These are phyloP conservation scores for Phycodurus eques DNA, from an alignment of 2,113 vertebrate genomes.

Conservation along the genomic window DNA sequence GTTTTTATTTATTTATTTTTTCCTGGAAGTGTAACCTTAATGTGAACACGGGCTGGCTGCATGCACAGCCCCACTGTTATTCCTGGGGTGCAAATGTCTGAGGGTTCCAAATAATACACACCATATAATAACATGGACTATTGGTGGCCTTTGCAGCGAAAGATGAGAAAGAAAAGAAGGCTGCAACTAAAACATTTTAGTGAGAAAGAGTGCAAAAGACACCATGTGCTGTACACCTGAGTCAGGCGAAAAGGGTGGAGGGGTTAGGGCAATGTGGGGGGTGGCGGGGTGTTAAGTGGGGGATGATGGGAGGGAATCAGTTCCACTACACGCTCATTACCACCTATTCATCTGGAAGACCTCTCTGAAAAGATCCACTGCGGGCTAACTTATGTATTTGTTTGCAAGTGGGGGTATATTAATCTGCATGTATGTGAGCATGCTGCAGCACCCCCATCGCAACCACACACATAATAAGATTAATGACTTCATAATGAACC, in stretches of 20 bases:
- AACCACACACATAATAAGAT: slow-evolving; percentile 37
- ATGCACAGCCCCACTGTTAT: slow-evolving; percentile 15
- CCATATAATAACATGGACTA: not conserved
- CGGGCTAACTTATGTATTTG: slow-evolving; percentile 33
- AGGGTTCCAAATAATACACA: not conserved
- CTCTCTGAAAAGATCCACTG: slow-evolving; percentile 56
- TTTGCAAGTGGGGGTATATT: not conserved
- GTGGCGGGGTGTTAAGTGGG: slow-evolving; percentile 31
- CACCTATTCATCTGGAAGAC: slow-evolving; percentile 74
- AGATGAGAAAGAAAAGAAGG: not conserved
- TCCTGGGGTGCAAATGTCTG: slow-evolving; percentile 15
- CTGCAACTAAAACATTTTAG: not conserved
- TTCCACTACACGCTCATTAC: slow-evolving; percentile 75
- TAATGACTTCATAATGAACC: slow-evolving; percentile 36
- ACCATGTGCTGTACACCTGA: slow-evolving; percentile 42
- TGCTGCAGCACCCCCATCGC: not conserved
- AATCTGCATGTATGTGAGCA: not conserved
- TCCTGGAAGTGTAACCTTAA: slow-evolving; percentile 7
- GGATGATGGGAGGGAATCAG: slow-evolving; percentile 56
- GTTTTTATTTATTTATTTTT: not conserved
- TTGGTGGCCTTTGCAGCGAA: slow-evolving; percentile 7
- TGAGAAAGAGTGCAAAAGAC: slow-evolving; percentile 7
- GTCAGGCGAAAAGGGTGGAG: slow-evolving; percentile 27
- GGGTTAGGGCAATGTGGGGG: slow-evolving; percentile 1
- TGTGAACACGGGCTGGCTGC: slow-evolving; percentile 28